Evolutionary conservation across 2,888 invertebrate genomes (phyloP).

Genomic region (Lomographa bimaculata): DNA sequence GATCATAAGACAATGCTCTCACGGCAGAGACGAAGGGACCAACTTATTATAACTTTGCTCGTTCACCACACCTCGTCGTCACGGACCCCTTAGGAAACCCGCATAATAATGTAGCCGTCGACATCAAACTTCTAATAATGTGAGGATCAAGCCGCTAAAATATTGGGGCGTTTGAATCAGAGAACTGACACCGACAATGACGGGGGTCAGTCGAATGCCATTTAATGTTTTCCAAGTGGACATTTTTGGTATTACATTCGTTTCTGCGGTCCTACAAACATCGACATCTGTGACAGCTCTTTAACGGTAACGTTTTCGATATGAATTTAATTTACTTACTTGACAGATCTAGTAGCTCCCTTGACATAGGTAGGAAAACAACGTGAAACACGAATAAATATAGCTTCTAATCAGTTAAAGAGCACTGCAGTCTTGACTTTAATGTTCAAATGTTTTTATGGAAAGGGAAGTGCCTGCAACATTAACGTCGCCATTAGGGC

Average conservation of each 20-base stretch:
- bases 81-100: constrained; percentile 59
- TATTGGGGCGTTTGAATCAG: constrained; percentile 58
- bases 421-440: constrained; percentile 13
- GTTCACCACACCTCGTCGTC: constrained; percentile 68
- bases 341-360: constrained; percentile 5
- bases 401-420: not conserved
- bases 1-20: constrained; percentile 64
- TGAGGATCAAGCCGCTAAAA: constrained; percentile 57
- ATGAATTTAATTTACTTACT: constrained; percentile 20
- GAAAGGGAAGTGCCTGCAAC: constrained; percentile 31
- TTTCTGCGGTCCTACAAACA: constrained; percentile 36
- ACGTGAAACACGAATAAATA: too few relatives aligned
- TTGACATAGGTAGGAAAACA: too few relatives aligned
- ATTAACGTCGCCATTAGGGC: constrained; percentile 60
- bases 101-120: constrained; percentile 63
- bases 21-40: constrained; percentile 54
- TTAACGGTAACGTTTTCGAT: constrained; percentile 17
- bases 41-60: constrained; percentile 79
- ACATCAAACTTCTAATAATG: constrained; percentile 60
- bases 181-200: constrained; percentile 48
- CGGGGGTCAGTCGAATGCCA: constrained; percentile 52
- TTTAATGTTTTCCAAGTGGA: constrained; percentile 48
- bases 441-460: constrained; percentile 26
- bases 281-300: constrained; percentile 25
- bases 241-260: too few relatives aligned